Evolutionary conservation across 2,113 vertebrate genomes (phyloP).

Genomic region (Formicarius rufipectus): DNA sequence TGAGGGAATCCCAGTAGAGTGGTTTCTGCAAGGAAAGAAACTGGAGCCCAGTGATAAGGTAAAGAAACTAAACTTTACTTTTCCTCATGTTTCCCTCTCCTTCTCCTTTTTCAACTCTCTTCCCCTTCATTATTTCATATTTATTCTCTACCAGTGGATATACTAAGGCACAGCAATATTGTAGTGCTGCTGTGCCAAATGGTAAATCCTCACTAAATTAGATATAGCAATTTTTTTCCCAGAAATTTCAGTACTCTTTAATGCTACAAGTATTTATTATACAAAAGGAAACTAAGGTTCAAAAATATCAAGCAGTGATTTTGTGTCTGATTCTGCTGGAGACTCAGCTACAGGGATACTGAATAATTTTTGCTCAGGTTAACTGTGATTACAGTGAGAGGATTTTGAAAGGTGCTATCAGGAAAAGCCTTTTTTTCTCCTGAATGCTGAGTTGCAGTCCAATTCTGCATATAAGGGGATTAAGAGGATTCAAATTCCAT

Average conservation of each 20-base stretch:
- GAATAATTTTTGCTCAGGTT: not conserved
- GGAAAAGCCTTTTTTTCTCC: conserved; percentile 14
- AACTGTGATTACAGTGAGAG: not conserved
- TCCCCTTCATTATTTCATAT: not conserved
- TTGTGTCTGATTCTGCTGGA: not conserved
- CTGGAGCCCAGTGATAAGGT: conserved; percentile 93
- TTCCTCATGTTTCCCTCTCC: not conserved
- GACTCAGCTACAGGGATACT: not conserved
- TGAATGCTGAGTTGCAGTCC: conserved; percentile 42
- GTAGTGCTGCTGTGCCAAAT: not conserved
- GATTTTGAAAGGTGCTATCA: not conserved
- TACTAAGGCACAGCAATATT: not conserved
- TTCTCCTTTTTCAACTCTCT: not conserved
- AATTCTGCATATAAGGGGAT: conserved; percentile 72
- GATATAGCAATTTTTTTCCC: not conserved
- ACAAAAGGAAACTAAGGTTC: not conserved
- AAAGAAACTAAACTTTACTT: conserved; percentile 61
- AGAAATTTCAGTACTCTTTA: not conserved
- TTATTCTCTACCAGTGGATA: not conserved
- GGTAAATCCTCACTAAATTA: not conserved
- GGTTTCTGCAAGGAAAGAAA: conserved; percentile 91
- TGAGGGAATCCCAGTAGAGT: conserved; percentile 91
- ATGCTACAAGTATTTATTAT: not conserved
- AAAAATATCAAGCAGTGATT: not conserved
- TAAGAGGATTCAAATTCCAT: conserved; percentile 76